Evolutionary conservation across 1,140 invertebrate species (phyloP).

Genomic region (Idris sp.): DNA sequence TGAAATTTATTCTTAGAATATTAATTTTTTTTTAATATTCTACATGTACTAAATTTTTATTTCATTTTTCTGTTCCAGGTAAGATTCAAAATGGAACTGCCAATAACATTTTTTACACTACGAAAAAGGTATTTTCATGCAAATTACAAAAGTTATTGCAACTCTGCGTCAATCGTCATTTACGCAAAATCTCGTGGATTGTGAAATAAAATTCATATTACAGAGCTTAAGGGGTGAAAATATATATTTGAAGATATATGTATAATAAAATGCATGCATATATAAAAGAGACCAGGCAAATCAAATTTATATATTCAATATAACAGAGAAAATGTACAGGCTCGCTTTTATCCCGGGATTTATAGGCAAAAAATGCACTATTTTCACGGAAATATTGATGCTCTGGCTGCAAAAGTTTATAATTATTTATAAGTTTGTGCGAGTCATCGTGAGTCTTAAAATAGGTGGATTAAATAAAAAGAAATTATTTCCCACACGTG

Average conservation of each 20-base stretch:
- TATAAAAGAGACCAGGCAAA: constrained; percentile 19
- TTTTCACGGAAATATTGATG: constrained; percentile 30
- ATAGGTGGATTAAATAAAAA: not conserved
- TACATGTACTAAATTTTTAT: not conserved
- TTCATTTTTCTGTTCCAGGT: constrained; percentile 40
- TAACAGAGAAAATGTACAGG: constrained; percentile 25
- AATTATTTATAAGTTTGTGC: constrained; percentile 31
- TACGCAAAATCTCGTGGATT: constrained; percentile 3
- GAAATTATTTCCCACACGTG: too few relatives aligned
- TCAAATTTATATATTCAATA: constrained; percentile 48
- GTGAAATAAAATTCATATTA: constrained; percentile 8
- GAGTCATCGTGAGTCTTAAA: not conserved
- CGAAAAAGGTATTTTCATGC: constrained; percentile 7
- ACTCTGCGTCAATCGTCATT: constrained; percentile 11
- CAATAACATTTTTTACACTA: not conserved
- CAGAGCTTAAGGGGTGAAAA: too few relatives aligned
- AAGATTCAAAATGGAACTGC: not conserved
- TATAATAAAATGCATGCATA: too few relatives aligned
- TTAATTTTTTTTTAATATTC: too few relatives aligned
- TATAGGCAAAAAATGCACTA: constrained; percentile 15
- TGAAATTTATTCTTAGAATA: too few relatives aligned
- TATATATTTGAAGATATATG: too few relatives aligned
- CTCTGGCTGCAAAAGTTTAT: not conserved
- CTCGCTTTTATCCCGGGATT: constrained; percentile 19
- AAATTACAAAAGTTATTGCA: constrained; percentile 26